A percentile compares a stretch with the other conserved stretches of the same genome.
phyloP scores from a whole-genome alignment of 92 coral and sea anemone genomes.

The Epizoanthus rinbou region DNA sequence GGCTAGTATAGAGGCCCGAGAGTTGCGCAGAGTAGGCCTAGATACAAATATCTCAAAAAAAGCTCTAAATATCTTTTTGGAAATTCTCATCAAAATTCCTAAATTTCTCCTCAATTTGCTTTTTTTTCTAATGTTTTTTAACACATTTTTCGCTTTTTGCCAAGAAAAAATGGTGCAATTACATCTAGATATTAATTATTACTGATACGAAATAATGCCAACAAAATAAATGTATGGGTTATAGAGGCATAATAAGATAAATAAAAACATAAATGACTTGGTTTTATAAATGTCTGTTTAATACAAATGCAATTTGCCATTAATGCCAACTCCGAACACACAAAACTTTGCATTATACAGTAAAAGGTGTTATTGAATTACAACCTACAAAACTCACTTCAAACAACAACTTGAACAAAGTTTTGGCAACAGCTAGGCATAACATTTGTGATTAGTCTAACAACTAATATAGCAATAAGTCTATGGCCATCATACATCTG shows the following conservation, averaged over 20 bases:
- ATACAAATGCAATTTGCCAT: conserved; percentile 4
- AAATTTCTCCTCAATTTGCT: conserved; percentile 16
- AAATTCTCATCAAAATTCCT: conserved; percentile 26
- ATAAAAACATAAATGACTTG: background rate
- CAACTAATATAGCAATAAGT: background rate
- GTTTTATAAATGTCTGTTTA: conserved; percentile 9
- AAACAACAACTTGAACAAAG: conserved; percentile 16
- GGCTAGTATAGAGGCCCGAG: background rate
- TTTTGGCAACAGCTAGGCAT: background rate
- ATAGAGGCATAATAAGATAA: background rate
- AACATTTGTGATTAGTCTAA: background rate
- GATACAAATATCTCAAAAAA: too few relatives aligned
- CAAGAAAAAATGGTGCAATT: background rate
- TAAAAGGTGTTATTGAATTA: conserved; percentile 15
- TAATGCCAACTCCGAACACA: background rate
- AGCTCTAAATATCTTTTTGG: background rate
- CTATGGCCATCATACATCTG: conserved; percentile 10
- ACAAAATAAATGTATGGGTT: conserved; percentile 9
- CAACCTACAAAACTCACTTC: conserved; percentile 19
- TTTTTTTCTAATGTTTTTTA: background rate
- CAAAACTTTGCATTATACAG: conserved; percentile 15
- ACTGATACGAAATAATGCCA: background rate
- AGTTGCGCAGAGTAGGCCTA: too few relatives aligned
- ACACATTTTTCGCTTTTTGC: conserved; percentile 7
- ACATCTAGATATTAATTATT: conserved; percentile 5